These are phyloP conservation scores for Mustelus asterias DNA, from an alignment of 2,113 vertebrate species.

Conservation along the genomic window DNA sequence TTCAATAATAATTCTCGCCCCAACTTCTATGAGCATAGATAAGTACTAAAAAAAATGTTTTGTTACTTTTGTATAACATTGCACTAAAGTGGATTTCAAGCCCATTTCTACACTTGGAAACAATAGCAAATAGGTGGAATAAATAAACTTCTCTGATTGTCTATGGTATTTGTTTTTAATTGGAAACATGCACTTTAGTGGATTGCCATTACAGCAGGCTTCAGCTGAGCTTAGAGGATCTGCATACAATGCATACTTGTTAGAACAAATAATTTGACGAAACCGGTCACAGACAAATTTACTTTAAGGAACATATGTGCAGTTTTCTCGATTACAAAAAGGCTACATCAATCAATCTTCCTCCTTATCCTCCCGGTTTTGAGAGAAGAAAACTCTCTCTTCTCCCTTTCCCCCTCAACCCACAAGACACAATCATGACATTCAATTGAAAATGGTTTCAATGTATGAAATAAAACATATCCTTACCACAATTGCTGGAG, in stretches of 20 bases:
- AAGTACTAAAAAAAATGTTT: background rate
- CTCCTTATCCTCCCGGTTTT: background rate
- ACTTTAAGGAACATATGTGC: background rate
- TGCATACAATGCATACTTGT: background rate
- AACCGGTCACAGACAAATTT: background rate
- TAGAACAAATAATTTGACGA: background rate
- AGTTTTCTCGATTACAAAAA: background rate
- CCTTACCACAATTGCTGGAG: constrained; percentile 44
- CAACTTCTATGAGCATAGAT: background rate
- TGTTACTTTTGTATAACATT: background rate
- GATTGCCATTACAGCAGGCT: background rate
- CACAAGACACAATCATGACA: background rate
- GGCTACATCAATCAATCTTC: background rate
- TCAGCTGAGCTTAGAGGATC: background rate
- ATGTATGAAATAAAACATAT: background rate
- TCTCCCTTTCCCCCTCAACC: background rate
- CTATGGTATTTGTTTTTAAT: background rate
- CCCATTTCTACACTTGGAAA: background rate
- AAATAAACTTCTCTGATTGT: background rate
- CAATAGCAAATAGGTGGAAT: background rate
- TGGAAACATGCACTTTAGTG: constrained; percentile 13
- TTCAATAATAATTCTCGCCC: background rate
- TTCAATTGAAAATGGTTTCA: background rate
- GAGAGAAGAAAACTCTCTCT: background rate
- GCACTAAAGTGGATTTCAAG: background rate